Percentiles rank a stretch among this genome's conserved stretches.
Evolutionary conservation across 2,113 vertebrate species (phyloP).

Genomic region (Nanorana parkeri): DNA sequence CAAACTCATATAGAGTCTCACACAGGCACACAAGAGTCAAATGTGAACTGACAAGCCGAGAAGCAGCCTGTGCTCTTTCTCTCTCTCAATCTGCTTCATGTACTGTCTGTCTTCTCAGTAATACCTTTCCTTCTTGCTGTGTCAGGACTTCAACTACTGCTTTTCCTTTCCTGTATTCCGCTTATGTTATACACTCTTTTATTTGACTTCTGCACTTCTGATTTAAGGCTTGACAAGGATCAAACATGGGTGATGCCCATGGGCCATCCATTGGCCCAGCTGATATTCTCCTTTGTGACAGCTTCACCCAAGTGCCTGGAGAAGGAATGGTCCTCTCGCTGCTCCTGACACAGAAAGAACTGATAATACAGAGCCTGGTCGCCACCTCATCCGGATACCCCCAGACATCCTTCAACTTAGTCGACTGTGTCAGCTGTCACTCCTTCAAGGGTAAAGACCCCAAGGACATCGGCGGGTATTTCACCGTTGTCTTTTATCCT

Average conservation of each 20-base stretch:
- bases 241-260: conserved; percentile 40
- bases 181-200: neutral
- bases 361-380: conserved; percentile 48
- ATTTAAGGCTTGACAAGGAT: neutral
- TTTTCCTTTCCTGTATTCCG: neutral
- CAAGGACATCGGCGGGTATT: conserved; percentile 58
- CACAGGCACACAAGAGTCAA: conserved; percentile 9
- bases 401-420: neutral
- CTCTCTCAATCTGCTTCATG: neutral
- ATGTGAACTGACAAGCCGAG: conserved; percentile 8
- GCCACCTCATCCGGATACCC: neutral
- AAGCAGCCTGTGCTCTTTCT: neutral
- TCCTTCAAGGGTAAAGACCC: conserved; percentile 35
- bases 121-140: neutral
- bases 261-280: neutral
- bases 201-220: neutral
- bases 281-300: conserved; percentile 47
- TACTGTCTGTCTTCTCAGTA: neutral
- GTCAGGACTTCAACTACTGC: conserved; percentile 13
- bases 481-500: conserved; percentile 63
- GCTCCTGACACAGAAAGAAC: conserved; percentile 49
- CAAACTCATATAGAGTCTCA: neutral
- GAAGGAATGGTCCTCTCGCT: conserved; percentile 15
- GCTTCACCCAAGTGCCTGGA: conserved; percentile 29
- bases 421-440: conserved; percentile 62